These are phyloP conservation scores for Apostichopus californicus DNA, from an alignment of 35 echinoderm and acorn worm species.

Conservation along the genomic window DNA sequence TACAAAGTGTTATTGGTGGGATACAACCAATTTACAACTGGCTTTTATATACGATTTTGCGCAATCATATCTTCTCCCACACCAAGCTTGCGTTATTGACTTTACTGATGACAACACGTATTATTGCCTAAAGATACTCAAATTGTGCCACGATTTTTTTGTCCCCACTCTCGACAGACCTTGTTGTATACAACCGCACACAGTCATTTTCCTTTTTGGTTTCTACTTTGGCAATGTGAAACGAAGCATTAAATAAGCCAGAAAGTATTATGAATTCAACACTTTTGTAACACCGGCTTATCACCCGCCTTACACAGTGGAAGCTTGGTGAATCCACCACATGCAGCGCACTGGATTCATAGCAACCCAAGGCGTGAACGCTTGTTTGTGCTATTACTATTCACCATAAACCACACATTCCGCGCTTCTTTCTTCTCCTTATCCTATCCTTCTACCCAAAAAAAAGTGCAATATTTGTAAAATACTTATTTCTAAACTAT, in stretches of 20 bases:
- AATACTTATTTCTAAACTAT: slow-evolving; percentile 12
- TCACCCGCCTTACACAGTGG: slow-evolving; percentile 6
- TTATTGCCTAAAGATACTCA: too few species aligned
- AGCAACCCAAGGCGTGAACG: slow-evolving; percentile 18
- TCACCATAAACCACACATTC: slow-evolving; percentile 1
- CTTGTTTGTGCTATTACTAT: slow-evolving; percentile 3
- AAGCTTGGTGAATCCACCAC: slow-evolving; percentile 6
- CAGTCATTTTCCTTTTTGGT: slow-evolving; percentile 19
- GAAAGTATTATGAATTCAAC: slow-evolving; percentile 39
- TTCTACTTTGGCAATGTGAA: slow-evolving; percentile 15
- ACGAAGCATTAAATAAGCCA: slow-evolving; percentile 44
- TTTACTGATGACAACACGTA: too few species aligned
- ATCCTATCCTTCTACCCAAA: neutral
- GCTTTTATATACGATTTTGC: too few species aligned
- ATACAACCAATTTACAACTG: too few species aligned
- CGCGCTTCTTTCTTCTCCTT: neutral
- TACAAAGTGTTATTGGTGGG: neutral
- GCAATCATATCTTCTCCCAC: too few species aligned
- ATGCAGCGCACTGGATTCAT: slow-evolving; percentile 12
- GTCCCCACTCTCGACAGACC: neutral
- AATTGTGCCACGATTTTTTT: too few species aligned
- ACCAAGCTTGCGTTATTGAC: too few species aligned
- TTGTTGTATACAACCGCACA: slow-evolving; percentile 28
- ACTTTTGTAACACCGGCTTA: slow-evolving; percentile 40
- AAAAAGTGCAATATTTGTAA: slow-evolving; percentile 10